A percentile compares a stretch with the other conserved stretches of the same genome.
phyloP scores from a whole-genome alignment of 1,140 invertebrate genomes.

The Chironomus striatipennis region DNA sequence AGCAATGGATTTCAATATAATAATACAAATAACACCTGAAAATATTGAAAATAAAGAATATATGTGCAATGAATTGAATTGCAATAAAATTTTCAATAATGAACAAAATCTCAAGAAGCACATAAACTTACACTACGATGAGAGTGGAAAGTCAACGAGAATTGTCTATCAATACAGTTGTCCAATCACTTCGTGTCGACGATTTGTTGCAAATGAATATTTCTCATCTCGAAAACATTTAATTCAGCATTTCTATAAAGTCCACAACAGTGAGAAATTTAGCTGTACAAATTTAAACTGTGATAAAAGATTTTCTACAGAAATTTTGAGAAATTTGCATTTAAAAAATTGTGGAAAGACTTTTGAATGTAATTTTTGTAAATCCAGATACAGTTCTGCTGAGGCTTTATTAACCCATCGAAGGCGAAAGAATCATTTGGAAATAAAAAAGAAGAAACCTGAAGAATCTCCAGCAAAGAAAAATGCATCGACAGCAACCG shows the following conservation, averaged over 20 bases:
- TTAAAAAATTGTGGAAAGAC: slow-evolving; percentile 42
- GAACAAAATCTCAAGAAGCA: not conserved
- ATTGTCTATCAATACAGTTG: not conserved
- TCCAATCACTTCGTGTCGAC: not conserved
- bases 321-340: slow-evolving; percentile 43
- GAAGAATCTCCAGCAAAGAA: not conserved
- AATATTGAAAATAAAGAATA: slow-evolving; percentile 13
- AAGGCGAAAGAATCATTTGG: slow-evolving; percentile 43
- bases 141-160: not conserved
- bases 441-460: not conserved
- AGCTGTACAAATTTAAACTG: slow-evolving; percentile 35
- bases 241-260: not conserved
- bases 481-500: not conserved
- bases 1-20: not conserved
- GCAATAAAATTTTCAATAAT: not conserved
- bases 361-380: slow-evolving; percentile 46
- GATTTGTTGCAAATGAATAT: not conserved
- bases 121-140: not conserved
- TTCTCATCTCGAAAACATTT: not conserved
- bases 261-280: not conserved
- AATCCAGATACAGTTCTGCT: slow-evolving; percentile 43
- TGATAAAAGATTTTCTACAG: slow-evolving; percentile 47
- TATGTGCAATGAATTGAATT: not conserved
- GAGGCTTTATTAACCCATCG: slow-evolving; percentile 51
- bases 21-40: not conserved